Percentiles rank a stretch among this genome's conserved stretches.
Evolutionary conservation across 2,888 invertebrate genomes (phyloP).

Genomic region (Troides helena): DNA sequence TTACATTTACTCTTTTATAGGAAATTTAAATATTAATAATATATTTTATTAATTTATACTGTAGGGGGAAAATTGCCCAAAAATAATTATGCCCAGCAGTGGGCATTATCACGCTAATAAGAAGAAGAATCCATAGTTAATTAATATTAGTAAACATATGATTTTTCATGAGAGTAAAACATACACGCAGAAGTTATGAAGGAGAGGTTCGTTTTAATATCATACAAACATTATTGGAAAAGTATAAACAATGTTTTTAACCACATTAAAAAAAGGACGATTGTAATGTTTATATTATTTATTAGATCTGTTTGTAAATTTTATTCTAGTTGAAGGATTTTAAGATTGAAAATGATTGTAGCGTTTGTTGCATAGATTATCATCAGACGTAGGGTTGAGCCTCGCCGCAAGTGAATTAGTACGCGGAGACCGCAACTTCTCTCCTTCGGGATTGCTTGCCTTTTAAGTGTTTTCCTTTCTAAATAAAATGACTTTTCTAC

Average conservation of each 20-base stretch:
- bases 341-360: not conserved
- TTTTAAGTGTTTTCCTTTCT: conserved; percentile 13
- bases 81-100: too few relatives aligned
- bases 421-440: conserved; percentile 29
- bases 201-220: too few relatives aligned
- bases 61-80: too few relatives aligned
- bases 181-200: too few relatives aligned
- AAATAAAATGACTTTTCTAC: conserved; percentile 10
- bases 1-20: too few relatives aligned
- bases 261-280: not conserved
- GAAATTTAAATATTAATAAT: too few relatives aligned
- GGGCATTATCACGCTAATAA: too few relatives aligned
- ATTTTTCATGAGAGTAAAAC: too few relatives aligned
- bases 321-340: not conserved
- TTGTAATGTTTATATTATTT: not conserved
- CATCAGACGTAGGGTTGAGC: conserved; percentile 12
- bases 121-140: too few relatives aligned
- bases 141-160: too few relatives aligned
- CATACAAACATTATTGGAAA: not conserved
- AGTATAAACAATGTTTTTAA: not conserved
- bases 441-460: conserved; percentile 28
- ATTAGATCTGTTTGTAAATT: not conserved
- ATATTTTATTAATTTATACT: too few relatives aligned
- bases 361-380: not conserved
- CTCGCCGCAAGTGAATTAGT: conserved; percentile 31